Evolutionary conservation across 2,888 invertebrate species (phyloP).

Genomic region (Lordiphosa fenestrarum): DNA sequence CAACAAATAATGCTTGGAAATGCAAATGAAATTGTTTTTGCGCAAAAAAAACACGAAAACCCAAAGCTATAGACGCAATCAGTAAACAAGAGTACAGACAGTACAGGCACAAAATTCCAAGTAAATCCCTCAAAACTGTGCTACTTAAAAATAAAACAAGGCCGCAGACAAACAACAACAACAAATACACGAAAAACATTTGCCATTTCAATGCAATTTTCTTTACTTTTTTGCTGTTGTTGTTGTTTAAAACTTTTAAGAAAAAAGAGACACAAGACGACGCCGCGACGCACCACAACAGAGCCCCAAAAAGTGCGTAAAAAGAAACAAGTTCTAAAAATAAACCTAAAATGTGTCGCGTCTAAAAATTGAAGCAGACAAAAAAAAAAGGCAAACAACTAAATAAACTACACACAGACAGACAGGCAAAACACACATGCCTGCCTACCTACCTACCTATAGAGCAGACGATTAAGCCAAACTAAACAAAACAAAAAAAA

Average conservation of each 20-base stretch:
- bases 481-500: constrained; percentile 21
- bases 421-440: no score
- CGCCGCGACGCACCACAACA: constrained; percentile 1
- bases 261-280: background rate
- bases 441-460: background rate
- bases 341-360: constrained; percentile 50
- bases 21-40: constrained; percentile 37
- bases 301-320: constrained; percentile 37
- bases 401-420: constrained; percentile 22
- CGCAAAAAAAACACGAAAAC: constrained; percentile 32
- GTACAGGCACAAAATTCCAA: constrained; percentile 33
- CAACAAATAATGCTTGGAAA: constrained; percentile 17
- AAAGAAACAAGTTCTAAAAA: constrained; percentile 49
- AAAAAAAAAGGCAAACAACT: constrained; percentile 24
- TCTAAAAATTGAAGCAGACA: constrained; percentile 44
- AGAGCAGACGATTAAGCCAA: constrained; percentile 27
- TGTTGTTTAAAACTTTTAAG: background rate
- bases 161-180: constrained; percentile 16
- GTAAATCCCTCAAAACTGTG: constrained; percentile 66
- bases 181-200: constrained; percentile 16
- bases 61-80: constrained; percentile 28
- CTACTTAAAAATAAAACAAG: constrained; percentile 50
- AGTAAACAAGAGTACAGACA: constrained; percentile 27
- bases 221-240: no score
- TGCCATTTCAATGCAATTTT: constrained; percentile 9